Base-by-base conservation (phyloP, 2,797 vertebrate genomes). In the Centropyge bicolor region DNA sequence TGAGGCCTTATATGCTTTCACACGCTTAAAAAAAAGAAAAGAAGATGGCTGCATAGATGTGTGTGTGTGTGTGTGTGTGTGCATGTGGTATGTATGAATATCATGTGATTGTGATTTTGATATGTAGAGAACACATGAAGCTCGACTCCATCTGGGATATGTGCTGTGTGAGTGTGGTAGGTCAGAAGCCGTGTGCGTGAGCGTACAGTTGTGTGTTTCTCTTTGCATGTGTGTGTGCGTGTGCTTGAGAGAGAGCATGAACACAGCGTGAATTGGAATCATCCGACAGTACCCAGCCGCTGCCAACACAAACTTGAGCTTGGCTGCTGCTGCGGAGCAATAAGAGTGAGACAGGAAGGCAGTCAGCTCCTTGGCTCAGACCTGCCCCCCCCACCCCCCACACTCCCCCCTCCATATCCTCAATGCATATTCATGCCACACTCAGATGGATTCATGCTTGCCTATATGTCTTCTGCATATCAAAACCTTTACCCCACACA, bases 231-330 rank as follows among this genome's bases (percentile, higher is more conserved):
- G 11, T n/a, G 4, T 54, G 24, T 19, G 19, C 35, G 51, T 22
- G 22, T 2, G 40, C 27, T 17, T 24, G 65, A n/a, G 81, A 27
- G 38, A 20, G 80, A 81, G 83, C 61, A 59, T 45, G 70, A 81
- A 71, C 71, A 70, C 78, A 65, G 86, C 82, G 16, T 72, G 90
- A 87, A 74, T 86, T 89, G 89, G 88, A 92, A 84, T 92, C 78
- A 82, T 80, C 90, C 52, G 59, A 87, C 80, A 77, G 84, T 67
- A 59, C 73, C 63, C 77, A 24, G 74, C 46, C 17, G 31, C 81
- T 92, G 93, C 94, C 94, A 95, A 91, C 88, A 91, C 89, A 93
- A 95, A 94, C 92, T 92, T 76, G 78, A 90, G 81, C 81, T 91
- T 94, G 94, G 93, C 94, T 85, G 87, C 84, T 80, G 81, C 72